These are phyloP conservation scores for Trochalopteron elliotii DNA, from an alignment of 2,113 vertebrate species.

Conservation along the genomic window DNA sequence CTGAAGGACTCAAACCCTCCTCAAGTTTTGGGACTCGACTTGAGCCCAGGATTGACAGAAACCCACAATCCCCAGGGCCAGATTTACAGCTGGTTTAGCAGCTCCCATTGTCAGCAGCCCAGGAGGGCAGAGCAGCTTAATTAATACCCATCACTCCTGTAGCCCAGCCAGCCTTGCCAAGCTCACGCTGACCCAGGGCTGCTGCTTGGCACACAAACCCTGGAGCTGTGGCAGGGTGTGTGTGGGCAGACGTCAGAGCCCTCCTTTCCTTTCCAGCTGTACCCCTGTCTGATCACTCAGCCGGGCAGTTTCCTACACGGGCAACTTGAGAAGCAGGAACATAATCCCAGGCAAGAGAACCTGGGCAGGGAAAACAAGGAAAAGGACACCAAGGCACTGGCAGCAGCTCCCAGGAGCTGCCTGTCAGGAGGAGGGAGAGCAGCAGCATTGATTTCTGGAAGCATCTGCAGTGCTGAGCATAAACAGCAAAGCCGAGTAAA, in stretches of 20 bases:
- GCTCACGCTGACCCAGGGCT: neutral
- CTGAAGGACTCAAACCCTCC: neutral
- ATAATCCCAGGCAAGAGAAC: rapidly evolving
- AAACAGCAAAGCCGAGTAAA: neutral
- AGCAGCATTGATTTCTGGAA: neutral
- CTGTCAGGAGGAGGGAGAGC: neutral
- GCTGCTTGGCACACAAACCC: neutral
- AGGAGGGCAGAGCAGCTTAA: neutral
- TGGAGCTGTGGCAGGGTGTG: rapidly evolving
- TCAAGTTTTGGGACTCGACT: neutral
- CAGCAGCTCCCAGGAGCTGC: neutral
- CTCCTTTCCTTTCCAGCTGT: neutral
- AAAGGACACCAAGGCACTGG: rapidly evolving
- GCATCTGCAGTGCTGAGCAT: neutral
- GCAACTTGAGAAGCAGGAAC: neutral
- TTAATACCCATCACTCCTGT: neutral
- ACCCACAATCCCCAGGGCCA: neutral
- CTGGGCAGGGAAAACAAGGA: neutral
- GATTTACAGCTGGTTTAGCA: neutral
- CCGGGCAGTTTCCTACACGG: neutral
- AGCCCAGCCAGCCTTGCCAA: neutral
- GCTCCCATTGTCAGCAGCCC: neutral
- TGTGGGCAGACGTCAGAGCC: conserved; percentile 9
- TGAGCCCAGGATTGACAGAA: neutral
- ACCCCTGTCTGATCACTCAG: neutral